Conservation (phyloP, 1,140 invertebrate species). For the Manduca sexta region DNA sequence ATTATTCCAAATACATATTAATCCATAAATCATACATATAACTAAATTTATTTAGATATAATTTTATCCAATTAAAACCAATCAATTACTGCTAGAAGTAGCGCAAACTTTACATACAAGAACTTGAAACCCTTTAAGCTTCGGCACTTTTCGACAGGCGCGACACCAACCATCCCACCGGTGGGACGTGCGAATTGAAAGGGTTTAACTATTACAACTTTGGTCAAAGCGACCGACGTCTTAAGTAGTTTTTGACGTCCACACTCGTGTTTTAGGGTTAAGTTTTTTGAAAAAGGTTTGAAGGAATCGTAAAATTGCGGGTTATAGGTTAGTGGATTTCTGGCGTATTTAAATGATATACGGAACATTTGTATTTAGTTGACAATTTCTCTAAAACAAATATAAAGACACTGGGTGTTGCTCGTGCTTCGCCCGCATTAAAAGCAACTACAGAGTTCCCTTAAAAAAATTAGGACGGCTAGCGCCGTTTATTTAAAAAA, state of each 20-base stretch:
- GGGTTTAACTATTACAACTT: slow-evolving; percentile 28
- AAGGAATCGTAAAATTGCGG: no score
- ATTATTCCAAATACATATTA: no score
- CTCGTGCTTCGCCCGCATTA: no score
- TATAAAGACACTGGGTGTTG: no score
- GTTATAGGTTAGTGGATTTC: background rate
- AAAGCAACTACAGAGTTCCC: no score
- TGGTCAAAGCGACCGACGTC: slow-evolving; percentile 7
- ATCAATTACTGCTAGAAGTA: background rate
- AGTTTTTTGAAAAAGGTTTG: background rate
- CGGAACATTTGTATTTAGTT: background rate
- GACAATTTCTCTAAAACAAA: no score
- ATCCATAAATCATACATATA: no score
- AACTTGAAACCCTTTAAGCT: background rate
- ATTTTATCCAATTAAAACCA: background rate
- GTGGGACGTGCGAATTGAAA: slow-evolving; percentile 20
- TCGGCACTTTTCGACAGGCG: background rate
- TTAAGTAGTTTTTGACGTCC: slow-evolving; percentile 20
- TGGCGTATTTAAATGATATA: background rate
- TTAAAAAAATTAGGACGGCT: no score
- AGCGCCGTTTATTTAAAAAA: no score
- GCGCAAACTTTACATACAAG: slow-evolving; percentile 6
- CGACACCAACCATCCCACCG: slow-evolving; percentile 3
- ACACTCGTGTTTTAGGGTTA: background rate
- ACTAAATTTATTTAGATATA: no score